Percentiles rank a stretch among this genome's conserved stretches.
Conservation (phyloP, 2,797 vertebrate species). For the Columba guinea region DNA sequence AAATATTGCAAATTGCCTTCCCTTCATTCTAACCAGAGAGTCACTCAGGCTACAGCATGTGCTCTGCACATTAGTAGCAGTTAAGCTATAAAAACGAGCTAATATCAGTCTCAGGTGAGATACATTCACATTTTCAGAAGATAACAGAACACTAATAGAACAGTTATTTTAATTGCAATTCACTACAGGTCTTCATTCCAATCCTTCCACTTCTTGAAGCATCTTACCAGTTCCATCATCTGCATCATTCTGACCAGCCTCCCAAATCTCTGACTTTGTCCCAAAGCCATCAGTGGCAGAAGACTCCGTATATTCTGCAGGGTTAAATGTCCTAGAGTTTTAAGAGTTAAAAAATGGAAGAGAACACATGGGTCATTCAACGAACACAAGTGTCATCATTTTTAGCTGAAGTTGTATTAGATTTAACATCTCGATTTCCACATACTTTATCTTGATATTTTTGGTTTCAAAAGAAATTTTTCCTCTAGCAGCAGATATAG, state of each 20-base stretch:
- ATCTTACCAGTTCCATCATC: slow-evolving; percentile 88
- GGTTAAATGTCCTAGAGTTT: slow-evolving; percentile 90
- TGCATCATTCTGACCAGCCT: slow-evolving; percentile 83
- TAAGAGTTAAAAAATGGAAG: slow-evolving; percentile 61
- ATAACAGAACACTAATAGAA: background rate
- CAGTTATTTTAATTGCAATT: background rate
- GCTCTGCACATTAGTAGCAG: background rate
- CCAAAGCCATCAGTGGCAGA: slow-evolving; percentile 82
- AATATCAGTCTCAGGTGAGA: background rate
- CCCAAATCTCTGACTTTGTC: slow-evolving; percentile 86
- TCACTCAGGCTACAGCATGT: background rate
- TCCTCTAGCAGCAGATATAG: background rate
- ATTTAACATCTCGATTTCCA: background rate
- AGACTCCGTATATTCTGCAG: slow-evolving; percentile 89
- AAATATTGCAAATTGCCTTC: background rate
- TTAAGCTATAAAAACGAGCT: background rate
- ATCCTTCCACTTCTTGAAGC: slow-evolving; percentile 21
- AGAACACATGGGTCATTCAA: slow-evolving; percentile 59
- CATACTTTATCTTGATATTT: background rate
- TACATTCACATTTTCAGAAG: background rate
- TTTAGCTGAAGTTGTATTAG: slow-evolving; percentile 13
- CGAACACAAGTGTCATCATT: background rate
- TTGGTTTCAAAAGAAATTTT: background rate
- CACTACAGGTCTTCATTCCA: background rate
- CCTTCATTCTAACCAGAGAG: background rate